Evolutionary conservation across 2,797 vertebrate species (phyloP).

Genomic region (Platyrinchus mystaceus): DNA sequence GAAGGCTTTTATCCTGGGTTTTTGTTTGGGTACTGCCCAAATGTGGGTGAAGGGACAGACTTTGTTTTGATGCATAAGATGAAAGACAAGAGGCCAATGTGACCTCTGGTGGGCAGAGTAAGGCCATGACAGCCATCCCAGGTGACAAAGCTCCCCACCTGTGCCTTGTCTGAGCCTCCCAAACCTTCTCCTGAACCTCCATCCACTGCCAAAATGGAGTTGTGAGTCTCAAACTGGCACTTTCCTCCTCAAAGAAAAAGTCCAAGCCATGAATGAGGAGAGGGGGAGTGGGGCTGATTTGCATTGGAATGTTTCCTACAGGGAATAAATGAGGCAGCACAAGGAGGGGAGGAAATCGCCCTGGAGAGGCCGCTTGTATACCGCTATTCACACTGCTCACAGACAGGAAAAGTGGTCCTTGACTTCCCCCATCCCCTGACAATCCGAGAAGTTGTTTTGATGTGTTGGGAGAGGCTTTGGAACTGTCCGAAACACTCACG

Average conservation of each 20-base stretch:
- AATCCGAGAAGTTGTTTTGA: not conserved
- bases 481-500: not conserved
- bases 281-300: not conserved
- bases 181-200: not conserved
- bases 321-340: not conserved
- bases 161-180: not conserved
- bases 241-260: not conserved
- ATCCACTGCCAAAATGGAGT: not conserved
- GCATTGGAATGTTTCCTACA: rapidly evolving
- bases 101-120: not conserved
- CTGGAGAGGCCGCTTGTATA: not conserved
- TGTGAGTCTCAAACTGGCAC: rapidly evolving
- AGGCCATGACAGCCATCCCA: rapidly evolving
- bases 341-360: not conserved
- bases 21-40: not conserved
- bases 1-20: not conserved
- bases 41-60: rapidly evolving
- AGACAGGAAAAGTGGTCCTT: not conserved
- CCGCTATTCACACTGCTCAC: rapidly evolving
- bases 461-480: not conserved
- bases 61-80: not conserved
- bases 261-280: not conserved
- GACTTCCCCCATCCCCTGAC: not conserved
- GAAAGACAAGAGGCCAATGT: rapidly evolving
- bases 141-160: not conserved